Percentiles rank a stretch among this genome's conserved stretches.
Evolutionary conservation across 2,888 invertebrate genomes (phyloP).

Genomic region (Sesia apiformis): DNA sequence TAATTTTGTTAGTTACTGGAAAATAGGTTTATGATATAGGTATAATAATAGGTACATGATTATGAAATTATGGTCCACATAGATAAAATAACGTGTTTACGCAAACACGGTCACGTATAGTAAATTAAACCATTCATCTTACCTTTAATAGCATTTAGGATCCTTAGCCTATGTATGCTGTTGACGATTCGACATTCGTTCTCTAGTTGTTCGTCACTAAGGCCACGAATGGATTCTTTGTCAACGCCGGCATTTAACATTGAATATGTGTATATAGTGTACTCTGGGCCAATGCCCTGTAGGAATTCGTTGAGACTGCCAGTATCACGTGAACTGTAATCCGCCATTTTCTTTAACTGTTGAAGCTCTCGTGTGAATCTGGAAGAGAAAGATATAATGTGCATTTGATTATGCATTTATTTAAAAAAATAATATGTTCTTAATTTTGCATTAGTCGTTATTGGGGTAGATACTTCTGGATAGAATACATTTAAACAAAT

Average conservation of each 20-base stretch:
- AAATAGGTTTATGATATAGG: conserved; percentile 1
- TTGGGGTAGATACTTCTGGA: too few relatives aligned
- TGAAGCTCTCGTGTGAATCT: conserved; percentile 94
- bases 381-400: conserved; percentile 15
- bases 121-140: conserved; percentile 5
- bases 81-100: too few relatives aligned
- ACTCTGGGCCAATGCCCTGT: conserved; percentile 88
- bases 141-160: conserved; percentile 90
- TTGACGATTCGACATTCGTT: conserved; percentile 94
- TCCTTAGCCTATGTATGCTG: conserved; percentile 94
- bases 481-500: too few relatives aligned
- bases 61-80: too few relatives aligned
- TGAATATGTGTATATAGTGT: conserved; percentile 96
- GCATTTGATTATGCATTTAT: too few relatives aligned
- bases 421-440: too few relatives aligned
- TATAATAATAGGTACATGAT: too few relatives aligned
- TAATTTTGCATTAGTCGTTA: too few relatives aligned
- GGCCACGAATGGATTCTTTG: conserved; percentile 86
- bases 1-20: not conserved
- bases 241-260: conserved; percentile 97
- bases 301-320: conserved; percentile 92
- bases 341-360: conserved; percentile 95
- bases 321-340: conserved; percentile 94
- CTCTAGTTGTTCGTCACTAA: conserved; percentile 93
- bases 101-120: too few relatives aligned